These are phyloP conservation scores for Carposina sasakii DNA, from an alignment of 1,140 invertebrate species.

Conservation along the genomic window DNA sequence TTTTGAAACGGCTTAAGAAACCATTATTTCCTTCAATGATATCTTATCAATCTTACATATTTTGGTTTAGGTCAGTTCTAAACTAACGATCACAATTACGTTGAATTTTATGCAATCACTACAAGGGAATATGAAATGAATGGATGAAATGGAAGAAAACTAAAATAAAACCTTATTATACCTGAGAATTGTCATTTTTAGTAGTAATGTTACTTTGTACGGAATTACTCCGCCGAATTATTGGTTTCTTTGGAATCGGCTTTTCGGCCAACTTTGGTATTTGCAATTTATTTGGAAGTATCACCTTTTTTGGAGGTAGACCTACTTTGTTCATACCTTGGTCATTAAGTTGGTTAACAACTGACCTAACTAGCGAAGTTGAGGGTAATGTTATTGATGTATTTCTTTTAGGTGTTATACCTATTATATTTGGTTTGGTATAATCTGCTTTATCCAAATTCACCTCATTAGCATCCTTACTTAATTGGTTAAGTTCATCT, in stretches of 20 bases:
- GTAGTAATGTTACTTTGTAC: slow-evolving; percentile 50
- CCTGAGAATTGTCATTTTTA: slow-evolving; percentile 52
- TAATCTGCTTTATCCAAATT: slow-evolving; percentile 27
- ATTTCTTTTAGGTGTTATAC: slow-evolving; percentile 56
- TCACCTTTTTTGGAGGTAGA: slow-evolving; percentile 46
- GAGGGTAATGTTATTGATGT: slow-evolving; percentile 45
- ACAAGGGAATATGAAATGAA: slow-evolving; percentile 23
- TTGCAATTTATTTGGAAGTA: slow-evolving; percentile 57
- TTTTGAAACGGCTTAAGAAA: too few species aligned
- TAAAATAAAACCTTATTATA: slow-evolving; percentile 57
- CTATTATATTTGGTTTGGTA: slow-evolving; percentile 59
- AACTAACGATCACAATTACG: too few species aligned
- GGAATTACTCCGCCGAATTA: slow-evolving; percentile 56
- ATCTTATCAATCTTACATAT: too few species aligned
- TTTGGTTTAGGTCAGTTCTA: too few species aligned
- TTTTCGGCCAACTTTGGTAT: slow-evolving; percentile 65
- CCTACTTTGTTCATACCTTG: slow-evolving; percentile 48
- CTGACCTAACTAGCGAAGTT: slow-evolving; percentile 57
- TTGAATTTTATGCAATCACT: too few species aligned
- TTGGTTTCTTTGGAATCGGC: slow-evolving; percentile 58
- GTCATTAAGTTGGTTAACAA: slow-evolving; percentile 54
- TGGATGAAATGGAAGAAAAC: slow-evolving; percentile 32
- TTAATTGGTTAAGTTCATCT: not conserved
- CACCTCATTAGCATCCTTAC: slow-evolving; percentile 22
- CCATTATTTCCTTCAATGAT: too few species aligned